phyloP scores from a whole-genome alignment of 2,797 vertebrate genomes.

The Parotocinclus haroldoi region DNA sequence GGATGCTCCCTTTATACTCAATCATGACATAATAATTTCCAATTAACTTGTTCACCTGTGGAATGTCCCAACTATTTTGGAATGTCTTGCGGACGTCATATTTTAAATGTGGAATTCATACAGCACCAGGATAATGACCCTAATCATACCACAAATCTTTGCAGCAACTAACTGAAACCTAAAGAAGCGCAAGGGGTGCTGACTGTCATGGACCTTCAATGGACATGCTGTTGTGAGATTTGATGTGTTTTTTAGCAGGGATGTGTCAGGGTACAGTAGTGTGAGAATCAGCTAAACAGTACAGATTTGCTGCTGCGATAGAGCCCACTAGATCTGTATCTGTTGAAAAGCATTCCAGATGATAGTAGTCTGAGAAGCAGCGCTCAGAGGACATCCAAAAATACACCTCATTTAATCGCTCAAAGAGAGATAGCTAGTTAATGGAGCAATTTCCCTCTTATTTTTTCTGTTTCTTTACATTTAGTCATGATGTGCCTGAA shows the following conservation, averaged over 20 bases:
- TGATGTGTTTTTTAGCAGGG: not conserved
- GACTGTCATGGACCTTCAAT: no score
- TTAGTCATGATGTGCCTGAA: not conserved
- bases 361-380: conserved; percentile 2
- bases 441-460: not conserved
- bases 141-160: no score
- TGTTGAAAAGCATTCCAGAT: conserved; percentile 15
- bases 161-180: no score
- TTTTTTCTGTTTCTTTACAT: not conserved
- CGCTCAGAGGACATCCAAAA: conserved; percentile 19
- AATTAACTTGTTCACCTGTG: no score
- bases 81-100: no score
- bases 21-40: no score
- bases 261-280: not conserved
- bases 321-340: not conserved
- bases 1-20: no score
- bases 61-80: no score
- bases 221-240: not conserved
- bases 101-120: no score
- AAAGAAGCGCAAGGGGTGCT: no score
- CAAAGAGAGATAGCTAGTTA: conserved; percentile 1
- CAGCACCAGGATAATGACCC: no score
- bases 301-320: conserved; percentile 5
- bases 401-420: conserved; percentile 24
- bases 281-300: not conserved